phyloP scores from a whole-genome alignment of 2,888 invertebrate species.

The Xestia ashworthii region DNA sequence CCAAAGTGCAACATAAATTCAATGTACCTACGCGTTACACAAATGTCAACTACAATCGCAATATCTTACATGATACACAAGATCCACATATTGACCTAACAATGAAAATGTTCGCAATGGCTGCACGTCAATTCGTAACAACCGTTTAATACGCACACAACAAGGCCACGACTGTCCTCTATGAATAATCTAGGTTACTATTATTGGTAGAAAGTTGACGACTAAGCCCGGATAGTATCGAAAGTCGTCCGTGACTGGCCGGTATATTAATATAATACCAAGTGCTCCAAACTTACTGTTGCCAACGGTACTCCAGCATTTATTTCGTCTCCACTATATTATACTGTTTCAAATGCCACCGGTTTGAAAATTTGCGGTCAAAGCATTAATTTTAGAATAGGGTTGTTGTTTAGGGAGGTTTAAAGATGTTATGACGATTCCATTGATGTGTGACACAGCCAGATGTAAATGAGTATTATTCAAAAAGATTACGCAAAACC shows the following conservation, averaged over 20 bases:
- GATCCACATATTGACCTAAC: background rate
- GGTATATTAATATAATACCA: constrained; percentile 28
- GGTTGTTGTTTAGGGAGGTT: too few species aligned
- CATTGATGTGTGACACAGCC: background rate
- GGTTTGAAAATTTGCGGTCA: background rate
- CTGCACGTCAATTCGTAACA: constrained; percentile 17
- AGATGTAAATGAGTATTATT: background rate
- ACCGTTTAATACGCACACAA: constrained; percentile 28
- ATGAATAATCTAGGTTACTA: constrained; percentile 55
- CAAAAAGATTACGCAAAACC: background rate
- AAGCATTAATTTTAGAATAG: background rate
- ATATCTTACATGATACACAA: constrained; percentile 2
- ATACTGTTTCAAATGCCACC: background rate
- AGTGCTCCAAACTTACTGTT: constrained; percentile 38
- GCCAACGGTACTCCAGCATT: constrained; percentile 20
- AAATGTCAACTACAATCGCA: background rate
- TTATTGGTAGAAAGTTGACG: constrained; percentile 61
- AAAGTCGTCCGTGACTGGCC: constrained; percentile 49
- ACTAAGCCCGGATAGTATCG: constrained; percentile 46
- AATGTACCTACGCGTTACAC: background rate
- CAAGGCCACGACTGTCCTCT: constrained; percentile 28
- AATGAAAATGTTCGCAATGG: constrained; percentile 25
- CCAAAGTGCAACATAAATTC: background rate
- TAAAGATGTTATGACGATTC: background rate
- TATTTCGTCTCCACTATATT: constrained; percentile 20